Percentiles rank a stretch among this genome's conserved stretches.
Evolutionary conservation across 2,797 vertebrate genomes (phyloP).

Genomic region (Macroramphosus scolopax): DNA sequence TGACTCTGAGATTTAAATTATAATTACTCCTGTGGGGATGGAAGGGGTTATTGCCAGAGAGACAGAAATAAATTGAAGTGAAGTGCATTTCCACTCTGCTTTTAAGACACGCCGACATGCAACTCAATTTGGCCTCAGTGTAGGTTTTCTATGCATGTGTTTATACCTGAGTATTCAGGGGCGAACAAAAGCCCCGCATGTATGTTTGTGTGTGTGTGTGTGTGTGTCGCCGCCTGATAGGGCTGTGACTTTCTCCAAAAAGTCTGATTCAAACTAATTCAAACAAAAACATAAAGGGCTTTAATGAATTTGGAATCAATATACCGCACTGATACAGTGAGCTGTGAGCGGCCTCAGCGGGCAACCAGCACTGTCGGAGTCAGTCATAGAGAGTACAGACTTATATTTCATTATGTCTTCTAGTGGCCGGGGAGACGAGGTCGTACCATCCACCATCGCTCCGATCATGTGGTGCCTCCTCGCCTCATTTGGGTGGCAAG

Average conservation of each 20-base stretch:
- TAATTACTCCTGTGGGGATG: constrained; percentile 84
- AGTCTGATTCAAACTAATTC: background rate
- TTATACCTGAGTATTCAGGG: constrained; percentile 64
- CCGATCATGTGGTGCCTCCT: no score
- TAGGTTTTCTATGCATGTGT: constrained; percentile 62
- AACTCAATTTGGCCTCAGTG: constrained; percentile 67
- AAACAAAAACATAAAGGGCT: background rate
- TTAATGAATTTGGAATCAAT: no score
- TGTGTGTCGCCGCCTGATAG: constrained; percentile 8
- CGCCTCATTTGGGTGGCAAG: no score
- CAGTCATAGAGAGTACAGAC: no score
- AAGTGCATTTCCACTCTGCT: constrained; percentile 76
- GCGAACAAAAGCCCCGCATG: constrained; percentile 52
- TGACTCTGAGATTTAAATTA: constrained; percentile 85
- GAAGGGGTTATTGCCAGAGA: constrained; percentile 78
- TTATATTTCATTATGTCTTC: no score
- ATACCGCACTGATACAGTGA: no score
- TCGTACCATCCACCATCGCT: no score
- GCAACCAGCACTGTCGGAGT: no score
- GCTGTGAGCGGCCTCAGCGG: no score
- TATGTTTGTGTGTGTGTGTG: constrained; percentile 23
- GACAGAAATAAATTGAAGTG: constrained; percentile 82
- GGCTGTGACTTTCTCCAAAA: background rate
- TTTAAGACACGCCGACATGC: constrained; percentile 72
- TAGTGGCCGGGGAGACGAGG: no score